A percentile compares a stretch with the other conserved stretches of the same genome.
Evolutionary conservation across 2,797 vertebrate species (phyloP).

Genomic region (Manis crassicaudata): DNA sequence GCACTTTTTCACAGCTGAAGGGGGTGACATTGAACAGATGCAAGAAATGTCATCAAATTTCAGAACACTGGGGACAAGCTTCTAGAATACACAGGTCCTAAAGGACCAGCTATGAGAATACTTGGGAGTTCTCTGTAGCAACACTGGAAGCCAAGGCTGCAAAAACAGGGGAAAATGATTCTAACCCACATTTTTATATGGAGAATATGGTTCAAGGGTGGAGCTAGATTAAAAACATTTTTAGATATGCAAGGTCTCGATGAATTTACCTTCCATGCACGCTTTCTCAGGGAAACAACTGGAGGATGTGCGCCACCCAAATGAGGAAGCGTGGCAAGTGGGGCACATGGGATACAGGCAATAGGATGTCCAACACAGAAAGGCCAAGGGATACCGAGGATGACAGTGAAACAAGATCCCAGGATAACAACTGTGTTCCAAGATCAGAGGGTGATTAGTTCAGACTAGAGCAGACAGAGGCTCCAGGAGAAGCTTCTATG

Average conservation of each 20-base stretch:
- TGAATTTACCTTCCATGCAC: background rate
- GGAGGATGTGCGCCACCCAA: background rate
- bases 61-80: background rate
- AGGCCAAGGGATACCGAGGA: background rate
- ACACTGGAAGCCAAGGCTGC: background rate
- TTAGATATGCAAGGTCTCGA: background rate
- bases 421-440: background rate
- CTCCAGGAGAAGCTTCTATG: background rate
- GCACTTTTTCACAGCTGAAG: background rate
- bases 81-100: background rate
- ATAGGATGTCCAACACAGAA: background rate
- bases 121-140: background rate
- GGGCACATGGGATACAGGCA: background rate
- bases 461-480: background rate
- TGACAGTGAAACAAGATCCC: no score
- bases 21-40: background rate
- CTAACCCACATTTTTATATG: background rate
- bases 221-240: background rate
- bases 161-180: background rate
- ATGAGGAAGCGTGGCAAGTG: background rate
- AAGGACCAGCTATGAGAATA: background rate
- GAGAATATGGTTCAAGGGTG: background rate
- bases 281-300: background rate
- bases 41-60: background rate
- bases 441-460: background rate